A percentile compares a stretch with the other conserved stretches of the same genome.
Conservation (phyloP, 2,888 invertebrate species). For the Drosophila diplacantha region DNA sequence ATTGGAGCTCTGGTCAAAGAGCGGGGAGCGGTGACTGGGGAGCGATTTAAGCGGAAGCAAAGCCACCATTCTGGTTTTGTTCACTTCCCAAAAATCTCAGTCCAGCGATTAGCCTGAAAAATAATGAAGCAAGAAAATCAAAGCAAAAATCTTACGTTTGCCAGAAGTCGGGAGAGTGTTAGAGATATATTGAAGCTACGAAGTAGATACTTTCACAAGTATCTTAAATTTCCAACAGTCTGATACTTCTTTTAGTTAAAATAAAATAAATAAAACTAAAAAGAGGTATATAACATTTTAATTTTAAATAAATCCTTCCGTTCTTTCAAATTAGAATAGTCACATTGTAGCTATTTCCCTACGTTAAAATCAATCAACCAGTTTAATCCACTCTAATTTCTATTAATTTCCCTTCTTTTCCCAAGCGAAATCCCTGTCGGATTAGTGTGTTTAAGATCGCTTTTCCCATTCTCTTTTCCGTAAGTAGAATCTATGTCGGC, state of each 20-base stretch:
- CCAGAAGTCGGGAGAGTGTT: constrained; percentile 2
- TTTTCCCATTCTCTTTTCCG: constrained; percentile 8
- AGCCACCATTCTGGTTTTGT: constrained; percentile 29
- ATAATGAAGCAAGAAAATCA: constrained; percentile 39
- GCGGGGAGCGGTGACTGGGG: constrained; percentile 9
- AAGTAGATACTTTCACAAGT: neutral
- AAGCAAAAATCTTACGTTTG: constrained; percentile 17
- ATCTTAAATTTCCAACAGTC: neutral
- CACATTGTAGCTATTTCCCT: too few species aligned
- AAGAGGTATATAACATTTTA: too few species aligned
- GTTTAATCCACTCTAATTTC: neutral
- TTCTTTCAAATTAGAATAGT: too few species aligned
- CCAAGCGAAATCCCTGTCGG: neutral
- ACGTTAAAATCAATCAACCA: neutral
- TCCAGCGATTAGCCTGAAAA: constrained; percentile 38
- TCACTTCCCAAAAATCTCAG: constrained; percentile 32
- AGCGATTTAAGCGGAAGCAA: constrained; percentile 28
- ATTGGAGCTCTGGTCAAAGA: constrained; percentile 1
- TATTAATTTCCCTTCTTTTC: neutral
- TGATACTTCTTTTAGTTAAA: too few species aligned
- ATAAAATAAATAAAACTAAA: too few species aligned
- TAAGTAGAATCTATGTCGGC: constrained; percentile 36
- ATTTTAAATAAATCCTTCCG: too few species aligned
- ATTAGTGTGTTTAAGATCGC: constrained; percentile 9
- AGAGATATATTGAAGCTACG: neutral